Conservation (phyloP, 1,140 invertebrate genomes). For the Heliconius hermathena region DNA sequence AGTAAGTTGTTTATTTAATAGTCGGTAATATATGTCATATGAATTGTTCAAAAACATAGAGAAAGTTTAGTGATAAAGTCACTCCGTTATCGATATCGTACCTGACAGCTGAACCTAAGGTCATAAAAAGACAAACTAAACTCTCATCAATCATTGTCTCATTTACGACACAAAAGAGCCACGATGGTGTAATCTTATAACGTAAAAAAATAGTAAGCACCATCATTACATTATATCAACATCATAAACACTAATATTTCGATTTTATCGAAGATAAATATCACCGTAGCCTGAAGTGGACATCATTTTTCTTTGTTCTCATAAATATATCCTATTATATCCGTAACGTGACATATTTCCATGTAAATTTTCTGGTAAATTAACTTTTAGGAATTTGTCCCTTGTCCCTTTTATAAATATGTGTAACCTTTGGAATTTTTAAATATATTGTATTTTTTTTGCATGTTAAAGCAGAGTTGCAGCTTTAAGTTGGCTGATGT, state of each 20-base stretch:
- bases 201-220: no score
- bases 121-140: no score
- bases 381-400: not conserved
- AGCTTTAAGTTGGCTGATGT: constrained; percentile 38
- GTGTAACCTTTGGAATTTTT: constrained; percentile 27
- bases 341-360: not conserved
- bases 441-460: constrained; percentile 34
- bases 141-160: no score
- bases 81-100: no score
- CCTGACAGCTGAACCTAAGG: no score
- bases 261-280: not conserved
- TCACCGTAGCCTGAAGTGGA: not conserved
- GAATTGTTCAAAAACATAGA: no score
- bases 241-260: not conserved
- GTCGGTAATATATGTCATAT: no score
- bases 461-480: constrained; percentile 39
- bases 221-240: not conserved
- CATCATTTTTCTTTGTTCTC: not conserved
- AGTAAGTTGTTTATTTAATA: no score
- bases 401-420: constrained; percentile 1
- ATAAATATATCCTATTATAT: not conserved
- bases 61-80: not conserved
- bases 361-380: not conserved
- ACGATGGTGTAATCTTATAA: no score
- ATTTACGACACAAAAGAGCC: no score